These are phyloP conservation scores for Ataeniobius toweri DNA, from an alignment of 2,797 vertebrate species.

Conservation along the genomic window DNA sequence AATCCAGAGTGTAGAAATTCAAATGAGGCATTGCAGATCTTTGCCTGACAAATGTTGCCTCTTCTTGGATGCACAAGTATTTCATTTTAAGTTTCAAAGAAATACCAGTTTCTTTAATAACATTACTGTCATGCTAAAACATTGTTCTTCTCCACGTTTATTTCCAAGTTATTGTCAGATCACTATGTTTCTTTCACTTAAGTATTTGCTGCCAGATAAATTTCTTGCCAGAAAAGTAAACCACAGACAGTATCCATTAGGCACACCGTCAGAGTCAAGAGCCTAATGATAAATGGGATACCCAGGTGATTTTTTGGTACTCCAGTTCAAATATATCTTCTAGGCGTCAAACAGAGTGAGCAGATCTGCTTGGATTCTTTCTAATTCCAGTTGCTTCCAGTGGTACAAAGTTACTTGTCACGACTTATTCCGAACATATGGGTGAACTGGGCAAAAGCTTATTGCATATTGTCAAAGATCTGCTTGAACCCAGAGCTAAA, in stretches of 20 bases:
- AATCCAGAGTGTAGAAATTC: no score
- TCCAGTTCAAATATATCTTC: neutral
- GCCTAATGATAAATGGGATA: neutral
- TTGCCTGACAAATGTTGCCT: no score
- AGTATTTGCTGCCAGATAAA: neutral
- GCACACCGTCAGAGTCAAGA: constrained; percentile 1
- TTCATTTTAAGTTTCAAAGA: no score
- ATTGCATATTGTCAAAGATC: neutral
- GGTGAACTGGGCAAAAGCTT: neutral
- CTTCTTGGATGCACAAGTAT: no score
- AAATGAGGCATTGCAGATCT: no score
- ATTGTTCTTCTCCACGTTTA: neutral
- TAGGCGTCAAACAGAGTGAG: constrained; percentile 2
- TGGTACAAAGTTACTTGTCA: neutral
- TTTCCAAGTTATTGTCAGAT: neutral
- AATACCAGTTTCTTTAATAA: no score
- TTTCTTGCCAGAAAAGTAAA: constrained; percentile 5
- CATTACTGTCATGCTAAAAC: neutral
- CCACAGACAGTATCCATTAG: neutral
- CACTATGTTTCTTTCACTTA: neutral
- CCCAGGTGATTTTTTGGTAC: neutral
- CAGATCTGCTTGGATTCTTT: neutral
- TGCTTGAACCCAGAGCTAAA: neutral
- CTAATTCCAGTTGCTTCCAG: neutral
- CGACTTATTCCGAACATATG: no score